Evolutionary conservation across 2,888 invertebrate species (phyloP).

Genomic region (Drepanosiphum platanoidis): DNA sequence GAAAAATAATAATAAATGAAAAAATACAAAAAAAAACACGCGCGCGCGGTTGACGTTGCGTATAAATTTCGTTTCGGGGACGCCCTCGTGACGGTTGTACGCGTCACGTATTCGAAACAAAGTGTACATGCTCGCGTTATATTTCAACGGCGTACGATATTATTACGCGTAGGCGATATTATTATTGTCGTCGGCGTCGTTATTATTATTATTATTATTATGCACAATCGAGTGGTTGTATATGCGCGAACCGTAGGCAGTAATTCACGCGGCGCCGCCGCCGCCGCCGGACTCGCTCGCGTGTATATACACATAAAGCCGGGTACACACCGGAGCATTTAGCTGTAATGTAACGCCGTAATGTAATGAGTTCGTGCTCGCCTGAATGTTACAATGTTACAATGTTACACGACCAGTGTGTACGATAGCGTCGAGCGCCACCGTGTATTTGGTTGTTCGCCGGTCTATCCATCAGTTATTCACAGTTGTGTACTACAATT

Average conservation of each 20-base stretch:
- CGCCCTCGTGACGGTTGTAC: background rate
- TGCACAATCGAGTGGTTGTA: too few species aligned
- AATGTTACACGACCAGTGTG: too few species aligned
- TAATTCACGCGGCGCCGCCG: background rate
- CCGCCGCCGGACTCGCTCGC: background rate
- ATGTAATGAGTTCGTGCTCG: background rate
- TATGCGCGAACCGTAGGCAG: too few species aligned
- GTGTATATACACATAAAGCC: too few species aligned
- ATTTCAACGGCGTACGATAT: too few species aligned
- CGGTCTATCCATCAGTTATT: slow-evolving; percentile 17
- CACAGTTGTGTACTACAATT: background rate
- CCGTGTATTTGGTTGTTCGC: background rate
- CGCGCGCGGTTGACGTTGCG: slow-evolving; percentile 14
- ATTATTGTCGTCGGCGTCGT: too few species aligned
- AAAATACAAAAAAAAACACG: slow-evolving; percentile 18
- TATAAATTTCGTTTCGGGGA: slow-evolving; percentile 47
- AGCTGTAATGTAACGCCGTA: too few species aligned
- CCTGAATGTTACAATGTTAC: background rate
- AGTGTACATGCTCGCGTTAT: too few species aligned
- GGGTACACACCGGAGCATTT: too few species aligned
- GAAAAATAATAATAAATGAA: background rate
- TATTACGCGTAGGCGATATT: too few species aligned
- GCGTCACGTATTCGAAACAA: too few species aligned
- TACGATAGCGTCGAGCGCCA: background rate
- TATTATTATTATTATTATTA: background rate